Base-by-base conservation (phyloP, 2,113 vertebrate genomes). In the Anhinga anhinga region DNA sequence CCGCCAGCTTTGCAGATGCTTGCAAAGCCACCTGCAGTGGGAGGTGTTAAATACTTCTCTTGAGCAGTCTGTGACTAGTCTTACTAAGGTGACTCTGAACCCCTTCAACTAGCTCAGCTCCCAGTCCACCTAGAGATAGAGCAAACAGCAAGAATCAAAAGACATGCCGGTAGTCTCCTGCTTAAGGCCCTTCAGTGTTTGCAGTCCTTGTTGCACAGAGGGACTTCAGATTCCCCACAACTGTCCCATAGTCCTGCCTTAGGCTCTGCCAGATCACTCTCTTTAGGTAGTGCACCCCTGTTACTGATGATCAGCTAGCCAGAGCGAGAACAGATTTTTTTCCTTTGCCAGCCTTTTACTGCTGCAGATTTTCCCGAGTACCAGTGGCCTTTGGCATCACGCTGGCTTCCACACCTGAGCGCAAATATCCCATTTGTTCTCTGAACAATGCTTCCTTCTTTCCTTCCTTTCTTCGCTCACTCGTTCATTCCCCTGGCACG, bases 401-500 rank as follows among this genome's bases (percentile, higher is more conserved):
- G 4, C 34, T 58, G 65, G 56, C 65, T 50, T 42, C 23, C 86
- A 82, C 95, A 96, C 95, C 96, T 96, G 92, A 96, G 85, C 2
- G 87, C 93, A 82, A 69, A 91, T 59, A 62, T 65, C 67, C 79
- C 36, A 2, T 80, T 94, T 96, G 92, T 96, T 94, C 82, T 93
- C 42, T 1, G 3, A 61, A 97, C 96, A 97, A 96, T 76, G 96
- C 91, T 84, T 62, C 91, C 55, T 97, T 97, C 91, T 96, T 91
- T 44, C 40, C 76, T 61, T 36, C 67, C 42, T 80, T 49, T 78
- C 92, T 85, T 73, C 7, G 3, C 72, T 88, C 15, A 1, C 80
- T 86, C 79, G 9, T 77, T 88, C 76, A 4, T 88, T 96, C 55
- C 66, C 67, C 65, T 30, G 63, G 91, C 30, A 3, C 0, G 29